Base-by-base conservation (phyloP, 2,888 invertebrate genomes). In the Monopis laevigella region DNA sequence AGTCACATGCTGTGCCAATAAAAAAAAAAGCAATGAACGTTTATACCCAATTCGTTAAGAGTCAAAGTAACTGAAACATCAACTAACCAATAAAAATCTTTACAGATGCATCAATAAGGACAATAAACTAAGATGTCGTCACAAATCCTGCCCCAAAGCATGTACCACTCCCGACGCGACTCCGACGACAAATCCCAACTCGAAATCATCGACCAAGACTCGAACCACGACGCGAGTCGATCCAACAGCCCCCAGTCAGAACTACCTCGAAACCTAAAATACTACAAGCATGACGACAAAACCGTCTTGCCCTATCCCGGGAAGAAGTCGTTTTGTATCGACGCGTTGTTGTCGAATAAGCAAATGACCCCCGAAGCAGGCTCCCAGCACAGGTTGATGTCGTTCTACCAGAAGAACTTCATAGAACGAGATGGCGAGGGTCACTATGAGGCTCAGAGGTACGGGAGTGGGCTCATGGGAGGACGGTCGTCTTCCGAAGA, bases 261-360 rank as follows among this genome's bases (percentile, higher is more conserved):
- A 10, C 18, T 35, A 16, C 41, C 78, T 0, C 72, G 68, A 45
- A 71, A 68, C 56, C 65, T 69, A 60, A 72, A 74, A 40, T 78
- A 58, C 47, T 77, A 67, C 51, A 59, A 42, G 7, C 24, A 30
- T 55, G 75, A 74, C 18, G 73, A 78, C 0, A 78, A 75, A 46
- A 81, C 82, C 0, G 62, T 72, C 0, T 17, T 81, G 0, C 68
- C 60, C 36, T 40, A 40, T 18, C 68, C 65, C 28, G 55, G 51
- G 0, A 88, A 88, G 50, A 90, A 91, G 40, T 93, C 94, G 0
- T 96, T 96, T 59, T 93, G 95, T 59, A 96, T 96, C 50, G 96
- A 96, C 58, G 94, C 95, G 0, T 67, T 96, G 2, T 68, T 96
- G 2, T 92, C 93, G 0, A 84, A 86, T 40, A 73, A 21, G 2